A percentile compares a stretch with the other conserved stretches of the same genome.
Conservation (phyloP, 2,113 vertebrate genomes). For the Arothron firmamentum region DNA sequence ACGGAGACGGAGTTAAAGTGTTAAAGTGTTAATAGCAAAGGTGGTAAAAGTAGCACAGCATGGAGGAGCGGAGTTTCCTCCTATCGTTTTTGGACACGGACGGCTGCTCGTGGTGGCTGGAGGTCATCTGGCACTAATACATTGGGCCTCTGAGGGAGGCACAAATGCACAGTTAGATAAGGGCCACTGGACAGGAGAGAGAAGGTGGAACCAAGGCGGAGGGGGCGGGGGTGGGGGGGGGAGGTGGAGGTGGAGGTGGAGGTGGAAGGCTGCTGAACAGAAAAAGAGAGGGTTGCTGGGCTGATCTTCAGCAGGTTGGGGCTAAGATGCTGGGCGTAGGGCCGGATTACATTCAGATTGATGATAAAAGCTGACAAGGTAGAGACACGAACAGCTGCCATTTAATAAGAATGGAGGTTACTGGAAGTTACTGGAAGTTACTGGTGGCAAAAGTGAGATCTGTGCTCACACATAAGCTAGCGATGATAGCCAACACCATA, state of each 20-base stretch:
- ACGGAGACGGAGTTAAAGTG: too few species aligned
- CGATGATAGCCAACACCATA: background rate
- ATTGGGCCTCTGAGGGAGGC: slow-evolving; percentile 39
- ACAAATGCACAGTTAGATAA: slow-evolving; percentile 56
- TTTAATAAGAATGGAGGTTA: too few species aligned
- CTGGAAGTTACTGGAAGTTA: too few species aligned
- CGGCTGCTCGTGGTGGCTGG: slow-evolving; percentile 42
- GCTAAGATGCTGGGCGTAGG: slow-evolving; percentile 12
- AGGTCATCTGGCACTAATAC: slow-evolving; percentile 63
- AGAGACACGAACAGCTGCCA: too few species aligned
- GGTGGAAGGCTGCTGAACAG: slow-evolving; percentile 11
- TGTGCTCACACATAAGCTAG: background rate
- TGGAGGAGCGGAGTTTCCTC: slow-evolving; percentile 32
- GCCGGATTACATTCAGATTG: slow-evolving; percentile 14
- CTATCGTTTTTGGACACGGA: slow-evolving; percentile 55
- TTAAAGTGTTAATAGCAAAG: background rate
- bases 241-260: background rate
- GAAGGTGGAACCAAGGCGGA: background rate
- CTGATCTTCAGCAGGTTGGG: slow-evolving; percentile 17
- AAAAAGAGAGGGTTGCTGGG: slow-evolving; percentile 13
- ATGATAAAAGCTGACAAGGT: too few species aligned
- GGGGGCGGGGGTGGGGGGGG: slow-evolving; percentile 2
- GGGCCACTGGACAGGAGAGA: slow-evolving; percentile 43
- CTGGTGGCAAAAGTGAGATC: too few species aligned
- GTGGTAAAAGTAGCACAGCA: slow-evolving; percentile 6